Conservation (phyloP, 2,888 invertebrate species). For the Aporophyla nigra region DNA sequence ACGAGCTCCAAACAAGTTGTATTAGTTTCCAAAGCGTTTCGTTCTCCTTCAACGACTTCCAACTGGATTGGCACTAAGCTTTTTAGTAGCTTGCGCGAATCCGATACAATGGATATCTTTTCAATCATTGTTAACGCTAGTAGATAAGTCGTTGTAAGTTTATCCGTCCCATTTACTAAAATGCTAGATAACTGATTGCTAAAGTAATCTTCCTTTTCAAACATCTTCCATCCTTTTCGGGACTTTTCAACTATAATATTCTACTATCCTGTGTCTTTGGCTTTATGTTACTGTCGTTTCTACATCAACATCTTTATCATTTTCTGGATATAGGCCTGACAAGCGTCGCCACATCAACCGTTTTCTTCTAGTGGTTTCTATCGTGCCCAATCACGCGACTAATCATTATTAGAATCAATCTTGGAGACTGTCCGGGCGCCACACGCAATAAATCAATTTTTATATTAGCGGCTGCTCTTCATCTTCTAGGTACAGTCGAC, state of each 20-base stretch:
- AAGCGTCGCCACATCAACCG: background rate
- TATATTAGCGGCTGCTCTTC: conserved; percentile 17
- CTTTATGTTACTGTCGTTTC: background rate
- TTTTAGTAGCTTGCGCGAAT: background rate
- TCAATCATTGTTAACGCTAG: background rate
- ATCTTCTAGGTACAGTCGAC: background rate
- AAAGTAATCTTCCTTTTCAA: background rate
- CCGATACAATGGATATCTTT: background rate
- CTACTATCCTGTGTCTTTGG: background rate
- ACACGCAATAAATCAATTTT: conserved; percentile 24
- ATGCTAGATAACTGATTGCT: too few relatives aligned
- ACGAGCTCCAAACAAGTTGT: background rate
- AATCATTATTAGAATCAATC: conserved; percentile 24
- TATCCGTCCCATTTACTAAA: too few relatives aligned
- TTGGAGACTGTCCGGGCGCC: conserved; percentile 17
- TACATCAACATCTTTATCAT: background rate
- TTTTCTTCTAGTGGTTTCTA: background rate
- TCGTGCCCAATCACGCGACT: conserved; percentile 5
- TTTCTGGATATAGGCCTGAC: rapidly evolving
- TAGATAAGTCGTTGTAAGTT: background rate
- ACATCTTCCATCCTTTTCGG: background rate
- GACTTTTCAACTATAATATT: background rate
- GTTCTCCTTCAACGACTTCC: background rate
- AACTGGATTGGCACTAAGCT: background rate
- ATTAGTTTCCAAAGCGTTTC: background rate